Base-by-base conservation (phyloP, 2,888 invertebrate genomes). In the Steinernema carpocapsae region DNA sequence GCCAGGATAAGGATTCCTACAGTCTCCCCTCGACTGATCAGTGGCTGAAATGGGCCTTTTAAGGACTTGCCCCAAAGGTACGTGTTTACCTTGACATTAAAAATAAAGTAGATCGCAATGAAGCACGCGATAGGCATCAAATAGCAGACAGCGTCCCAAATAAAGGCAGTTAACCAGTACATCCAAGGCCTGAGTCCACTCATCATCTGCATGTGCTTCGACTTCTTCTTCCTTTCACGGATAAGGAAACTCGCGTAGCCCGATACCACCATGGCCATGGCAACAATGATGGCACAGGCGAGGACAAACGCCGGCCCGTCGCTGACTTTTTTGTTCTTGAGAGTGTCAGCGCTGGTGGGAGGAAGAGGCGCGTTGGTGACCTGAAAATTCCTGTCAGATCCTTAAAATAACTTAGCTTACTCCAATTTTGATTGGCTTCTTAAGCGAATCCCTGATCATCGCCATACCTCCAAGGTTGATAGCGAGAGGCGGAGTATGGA, bases 141-240 rank as follows among this genome's bases (percentile, higher is more conserved):
- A 64, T 79, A 85, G 76, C 76, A 83, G 17, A 78, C 71, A 29
- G 78, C 77, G 76, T 85, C 85, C 84, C 85, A 84, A 43, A 84
- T 26, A 59, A 80, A 83, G 4, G 83, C 72, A 0, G 81, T 81
- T 48, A 78, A 45, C 85, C 85, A 85, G 77, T 82, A 85, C 77
- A 85, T 76, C 80, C 80, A 83, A 22, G 82, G 80, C n/a, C 78
- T 76, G 17, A 84, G 75, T 45, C 85, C 85, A 24, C 76, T 78
- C 72, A 84, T 76, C 45, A 83, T 75, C 76, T 82, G 74, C 83
- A 85, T 83, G 75, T 84, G 85, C 71, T 85, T 85, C 26, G 78
- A 80, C 46, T 82, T 83, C 79, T 85, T 85, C 77, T 83, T 84
- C 12, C 84, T 72, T 70, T 85, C 85, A 6, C 84, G 79, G 52